Conservation (phyloP, 2,888 invertebrate species). For the Zeuzera pyrina region DNA sequence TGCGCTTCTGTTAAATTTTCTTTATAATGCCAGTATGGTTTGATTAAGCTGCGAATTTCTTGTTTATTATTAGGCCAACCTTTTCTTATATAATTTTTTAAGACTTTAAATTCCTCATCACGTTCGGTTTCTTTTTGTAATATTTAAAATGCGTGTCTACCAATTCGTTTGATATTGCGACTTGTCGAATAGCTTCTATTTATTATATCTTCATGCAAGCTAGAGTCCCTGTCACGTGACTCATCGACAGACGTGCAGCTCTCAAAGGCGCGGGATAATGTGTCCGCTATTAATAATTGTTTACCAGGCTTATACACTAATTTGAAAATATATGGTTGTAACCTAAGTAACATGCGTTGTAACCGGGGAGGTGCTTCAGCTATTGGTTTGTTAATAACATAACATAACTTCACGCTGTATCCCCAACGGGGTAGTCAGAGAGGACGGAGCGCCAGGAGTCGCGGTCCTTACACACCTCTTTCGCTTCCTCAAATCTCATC, state of each 20-base stretch:
- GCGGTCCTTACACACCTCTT: too few species aligned
- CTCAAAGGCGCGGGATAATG: conserved; percentile 15
- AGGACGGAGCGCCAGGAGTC: too few species aligned
- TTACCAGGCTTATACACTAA: conserved; percentile 17
- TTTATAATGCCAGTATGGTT: too few species aligned
- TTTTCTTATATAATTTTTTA: not conserved
- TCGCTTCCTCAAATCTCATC: too few species aligned
- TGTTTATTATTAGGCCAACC: conserved; percentile 10
- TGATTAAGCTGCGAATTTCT: conserved; percentile 3
- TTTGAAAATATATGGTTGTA: conserved; percentile 16
- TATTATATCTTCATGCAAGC: conserved; percentile 3
- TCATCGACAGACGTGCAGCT: not conserved
- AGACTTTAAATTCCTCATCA: conserved; percentile 5
- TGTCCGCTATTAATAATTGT: conserved; percentile 16
- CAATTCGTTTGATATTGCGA: conserved; percentile 3
- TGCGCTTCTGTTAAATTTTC: conserved; percentile 8
- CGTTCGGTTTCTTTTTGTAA: conserved; percentile 9
- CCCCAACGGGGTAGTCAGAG: too few species aligned
- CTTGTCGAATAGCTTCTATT: conserved; percentile 9
- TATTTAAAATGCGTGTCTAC: conserved; percentile 10
- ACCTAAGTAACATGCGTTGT: conserved; percentile 16
- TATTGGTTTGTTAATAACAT: too few species aligned
- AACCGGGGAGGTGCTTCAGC: conserved; percentile 9
- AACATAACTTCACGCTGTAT: too few species aligned
- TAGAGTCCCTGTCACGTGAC: not conserved